Evolutionary conservation across 2,797 vertebrate genomes (phyloP).

Genomic region (Fratercula arctica): DNA sequence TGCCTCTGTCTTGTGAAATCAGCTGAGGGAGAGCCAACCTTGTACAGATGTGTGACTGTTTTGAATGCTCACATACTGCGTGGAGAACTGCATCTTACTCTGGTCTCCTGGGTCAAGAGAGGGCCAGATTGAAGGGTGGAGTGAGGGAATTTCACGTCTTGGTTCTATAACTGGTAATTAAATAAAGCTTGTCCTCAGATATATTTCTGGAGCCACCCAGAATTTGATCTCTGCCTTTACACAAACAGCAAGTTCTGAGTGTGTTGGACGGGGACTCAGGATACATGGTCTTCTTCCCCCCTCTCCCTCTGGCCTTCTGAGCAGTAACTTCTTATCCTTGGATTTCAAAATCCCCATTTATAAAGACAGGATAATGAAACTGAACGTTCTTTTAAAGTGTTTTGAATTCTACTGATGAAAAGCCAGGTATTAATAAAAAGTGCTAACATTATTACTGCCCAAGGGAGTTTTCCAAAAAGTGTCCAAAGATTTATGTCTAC

Average conservation of each 20-base stretch:
- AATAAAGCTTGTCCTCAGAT: not conserved
- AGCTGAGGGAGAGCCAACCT: not conserved
- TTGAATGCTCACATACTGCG: not conserved
- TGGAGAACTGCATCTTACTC: not conserved
- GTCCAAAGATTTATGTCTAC: not conserved
- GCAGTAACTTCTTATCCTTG: not conserved
- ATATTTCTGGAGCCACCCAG: not conserved
- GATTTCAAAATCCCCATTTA: not conserved
- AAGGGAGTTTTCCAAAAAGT: not conserved
- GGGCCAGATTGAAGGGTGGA: conserved; percentile 16
- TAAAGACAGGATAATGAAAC: not conserved
- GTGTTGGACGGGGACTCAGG: not conserved
- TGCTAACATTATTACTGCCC: not conserved
- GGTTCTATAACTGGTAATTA: not conserved
- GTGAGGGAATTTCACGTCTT: not conserved
- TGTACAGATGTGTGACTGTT: not conserved
- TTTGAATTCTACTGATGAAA: not conserved
- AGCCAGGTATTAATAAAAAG: not conserved
- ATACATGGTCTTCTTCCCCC: not conserved
- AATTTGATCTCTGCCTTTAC: not conserved
- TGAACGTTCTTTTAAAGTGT: not conserved
- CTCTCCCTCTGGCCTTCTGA: not conserved
- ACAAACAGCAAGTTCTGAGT: not conserved
- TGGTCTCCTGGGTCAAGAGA: not conserved
- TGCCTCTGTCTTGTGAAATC: conserved; percentile 8